Percentiles rank a stretch among this genome's conserved stretches.
Conservation (phyloP, 2,888 invertebrate genomes). For the Aplocera efformata region DNA sequence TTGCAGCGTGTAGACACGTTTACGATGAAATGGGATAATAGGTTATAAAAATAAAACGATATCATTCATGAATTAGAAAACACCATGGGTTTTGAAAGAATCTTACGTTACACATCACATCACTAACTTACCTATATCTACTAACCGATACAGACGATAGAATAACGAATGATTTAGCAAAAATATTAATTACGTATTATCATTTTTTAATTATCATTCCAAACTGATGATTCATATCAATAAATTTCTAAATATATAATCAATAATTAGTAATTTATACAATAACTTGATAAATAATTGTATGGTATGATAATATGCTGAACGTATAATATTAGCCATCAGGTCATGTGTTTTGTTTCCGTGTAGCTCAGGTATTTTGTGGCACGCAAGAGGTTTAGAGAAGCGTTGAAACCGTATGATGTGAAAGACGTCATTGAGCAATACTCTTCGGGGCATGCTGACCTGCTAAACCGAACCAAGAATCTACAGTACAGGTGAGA, state of each 20-base stretch:
- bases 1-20: constrained; percentile 22
- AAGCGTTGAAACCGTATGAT: constrained; percentile 95
- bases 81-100: neutral
- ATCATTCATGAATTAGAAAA: neutral
- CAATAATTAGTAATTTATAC: no score
- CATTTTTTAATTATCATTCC: no score
- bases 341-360: constrained; percentile 69
- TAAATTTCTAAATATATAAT: no score
- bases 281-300: no score
- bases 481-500: constrained; percentile 90
- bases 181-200: no score
- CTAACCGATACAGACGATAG: constrained; percentile 9
- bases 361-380: constrained; percentile 92
- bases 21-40: constrained; percentile 1
- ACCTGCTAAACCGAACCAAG: constrained; percentile 92
- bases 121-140: neutral
- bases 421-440: constrained; percentile 97
- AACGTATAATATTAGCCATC: constrained; percentile 38
- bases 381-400: constrained; percentile 94
- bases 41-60: neutral
- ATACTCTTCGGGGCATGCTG: constrained; percentile 93
- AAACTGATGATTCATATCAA: no score
- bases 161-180: neutral
- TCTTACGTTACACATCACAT: neutral
- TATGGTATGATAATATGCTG: constrained; percentile 3